A percentile compares a stretch with the other conserved stretches of the same genome.
These are phyloP conservation scores for Pseudomugil tenellus DNA, from an alignment of 2,797 vertebrate genomes.

Conservation along the genomic window DNA sequence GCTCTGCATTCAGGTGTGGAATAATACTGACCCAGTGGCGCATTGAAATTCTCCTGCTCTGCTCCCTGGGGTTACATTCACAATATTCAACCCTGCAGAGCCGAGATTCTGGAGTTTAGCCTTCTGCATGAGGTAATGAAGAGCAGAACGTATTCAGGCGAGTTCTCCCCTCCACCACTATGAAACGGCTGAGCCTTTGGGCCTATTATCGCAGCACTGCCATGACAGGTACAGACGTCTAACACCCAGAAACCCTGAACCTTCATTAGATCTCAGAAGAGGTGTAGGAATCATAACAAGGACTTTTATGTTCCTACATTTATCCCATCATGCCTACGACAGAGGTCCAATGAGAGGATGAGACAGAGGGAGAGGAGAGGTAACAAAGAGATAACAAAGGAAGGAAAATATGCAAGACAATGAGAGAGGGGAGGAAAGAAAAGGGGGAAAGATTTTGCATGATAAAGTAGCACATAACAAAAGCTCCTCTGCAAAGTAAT, in stretches of 20 bases:
- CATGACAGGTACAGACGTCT: constrained; percentile 69
- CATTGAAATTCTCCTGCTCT: constrained; percentile 71
- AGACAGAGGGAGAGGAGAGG: constrained; percentile 20
- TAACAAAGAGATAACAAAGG: constrained; percentile 14
- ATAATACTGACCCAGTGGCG: constrained; percentile 69
- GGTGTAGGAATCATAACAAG: constrained; percentile 69
- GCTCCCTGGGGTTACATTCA: constrained; percentile 74
- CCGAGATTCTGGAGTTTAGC: constrained; percentile 67
- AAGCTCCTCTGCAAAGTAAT: constrained; percentile 63
- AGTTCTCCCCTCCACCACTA: constrained; percentile 51
- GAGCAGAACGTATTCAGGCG: constrained; percentile 58
- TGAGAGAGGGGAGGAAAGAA: constrained; percentile 2
- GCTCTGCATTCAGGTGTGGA: constrained; percentile 79
- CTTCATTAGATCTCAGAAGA: constrained; percentile 71
- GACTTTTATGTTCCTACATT: constrained; percentile 68
- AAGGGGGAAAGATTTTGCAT: constrained; percentile 64
- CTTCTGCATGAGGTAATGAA: constrained; percentile 74
- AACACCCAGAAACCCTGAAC: constrained; percentile 64
- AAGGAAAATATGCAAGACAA: constrained; percentile 13
- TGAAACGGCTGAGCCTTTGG: constrained; percentile 71
- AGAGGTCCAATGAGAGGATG: constrained; percentile 47
- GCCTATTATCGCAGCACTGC: constrained; percentile 68
- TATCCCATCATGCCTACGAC: constrained; percentile 45
- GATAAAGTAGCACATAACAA: constrained; percentile 72
- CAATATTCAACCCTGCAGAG: constrained; percentile 65